These are phyloP conservation scores for Butorides virescens DNA, from an alignment of 2,113 vertebrate species.

Conservation along the genomic window DNA sequence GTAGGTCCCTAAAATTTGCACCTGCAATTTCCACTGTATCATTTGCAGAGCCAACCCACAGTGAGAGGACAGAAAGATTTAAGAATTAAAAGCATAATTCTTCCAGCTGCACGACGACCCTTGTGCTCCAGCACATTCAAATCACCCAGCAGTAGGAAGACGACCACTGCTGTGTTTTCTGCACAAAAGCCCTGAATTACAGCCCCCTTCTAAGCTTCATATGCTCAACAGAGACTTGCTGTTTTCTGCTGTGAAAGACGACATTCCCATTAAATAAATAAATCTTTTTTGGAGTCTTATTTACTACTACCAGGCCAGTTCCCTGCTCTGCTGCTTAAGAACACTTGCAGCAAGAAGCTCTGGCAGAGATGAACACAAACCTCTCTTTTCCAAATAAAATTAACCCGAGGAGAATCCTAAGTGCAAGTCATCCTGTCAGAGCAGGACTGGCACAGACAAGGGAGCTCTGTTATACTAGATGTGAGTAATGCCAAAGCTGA, in stretches of 20 bases:
- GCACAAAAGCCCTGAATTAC: not conserved
- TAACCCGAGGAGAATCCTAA: not conserved
- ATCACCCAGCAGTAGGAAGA: not conserved
- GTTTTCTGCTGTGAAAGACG: slow-evolving; percentile 1
- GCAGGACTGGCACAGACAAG: not conserved
- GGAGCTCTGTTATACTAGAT: not conserved
- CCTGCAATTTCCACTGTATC: not conserved
- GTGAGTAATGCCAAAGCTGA: not conserved
- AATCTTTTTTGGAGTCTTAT: not conserved
- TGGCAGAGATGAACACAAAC: not conserved
- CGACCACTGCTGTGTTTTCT: not conserved
- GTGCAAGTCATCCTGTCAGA: not conserved
- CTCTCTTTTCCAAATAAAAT: not conserved
- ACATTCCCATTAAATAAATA: not conserved
- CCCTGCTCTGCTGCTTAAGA: not conserved
- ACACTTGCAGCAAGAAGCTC: not conserved
- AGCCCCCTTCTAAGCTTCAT: not conserved
- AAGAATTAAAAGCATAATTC: not conserved
- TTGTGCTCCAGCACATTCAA: not conserved
- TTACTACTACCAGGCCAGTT: not conserved
- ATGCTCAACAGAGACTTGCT: not conserved
- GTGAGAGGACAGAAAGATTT: not conserved
- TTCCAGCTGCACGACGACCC: not conserved
- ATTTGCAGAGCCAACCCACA: not conserved
- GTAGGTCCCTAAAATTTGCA: not conserved